These are phyloP conservation scores for Acanthurus leucopareius DNA, from an alignment of 2,797 vertebrate genomes.

Conservation along the genomic window DNA sequence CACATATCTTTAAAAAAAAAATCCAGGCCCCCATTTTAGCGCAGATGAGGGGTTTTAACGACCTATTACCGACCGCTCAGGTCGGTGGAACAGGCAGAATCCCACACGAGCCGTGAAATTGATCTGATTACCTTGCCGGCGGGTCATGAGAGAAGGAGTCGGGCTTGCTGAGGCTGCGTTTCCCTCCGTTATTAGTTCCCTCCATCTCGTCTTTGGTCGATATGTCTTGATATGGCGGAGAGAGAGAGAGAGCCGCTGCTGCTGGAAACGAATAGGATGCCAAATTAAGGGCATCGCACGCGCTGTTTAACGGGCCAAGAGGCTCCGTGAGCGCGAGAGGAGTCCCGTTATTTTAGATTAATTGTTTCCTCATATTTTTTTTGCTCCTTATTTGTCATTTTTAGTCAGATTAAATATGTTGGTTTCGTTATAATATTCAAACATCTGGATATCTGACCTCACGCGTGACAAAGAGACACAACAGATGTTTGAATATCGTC, in stretches of 20 bases:
- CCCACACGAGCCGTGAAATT: constrained; percentile 84
- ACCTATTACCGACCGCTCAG: constrained; percentile 81
- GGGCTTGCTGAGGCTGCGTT: constrained; percentile 75
- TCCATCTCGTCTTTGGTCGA: constrained; percentile 70
- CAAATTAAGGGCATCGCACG: constrained; percentile 71
- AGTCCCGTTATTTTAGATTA: neutral
- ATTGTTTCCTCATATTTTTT: neutral
- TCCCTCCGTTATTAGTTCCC: constrained; percentile 59
- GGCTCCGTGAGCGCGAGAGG: constrained; percentile 27
- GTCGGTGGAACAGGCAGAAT: constrained; percentile 70
- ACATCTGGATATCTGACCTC: no score
- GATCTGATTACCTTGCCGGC: constrained; percentile 86
- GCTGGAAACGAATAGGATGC: constrained; percentile 51
- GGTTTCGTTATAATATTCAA: no score
- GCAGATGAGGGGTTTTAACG: constrained; percentile 80
- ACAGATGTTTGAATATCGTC: no score
- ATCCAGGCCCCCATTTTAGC: constrained; percentile 44
- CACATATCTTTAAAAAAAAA: constrained; percentile 41
- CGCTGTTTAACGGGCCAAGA: constrained; percentile 60
- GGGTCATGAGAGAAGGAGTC: constrained; percentile 70
- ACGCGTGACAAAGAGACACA: no score
- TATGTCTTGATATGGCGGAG: constrained; percentile 70
- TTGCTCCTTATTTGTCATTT: neutral
- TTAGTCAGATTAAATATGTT: neutral
- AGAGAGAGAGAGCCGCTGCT: constrained; percentile 44